Conservation (phyloP, 2,113 vertebrate genomes). For the Pardalotus punctatus region DNA sequence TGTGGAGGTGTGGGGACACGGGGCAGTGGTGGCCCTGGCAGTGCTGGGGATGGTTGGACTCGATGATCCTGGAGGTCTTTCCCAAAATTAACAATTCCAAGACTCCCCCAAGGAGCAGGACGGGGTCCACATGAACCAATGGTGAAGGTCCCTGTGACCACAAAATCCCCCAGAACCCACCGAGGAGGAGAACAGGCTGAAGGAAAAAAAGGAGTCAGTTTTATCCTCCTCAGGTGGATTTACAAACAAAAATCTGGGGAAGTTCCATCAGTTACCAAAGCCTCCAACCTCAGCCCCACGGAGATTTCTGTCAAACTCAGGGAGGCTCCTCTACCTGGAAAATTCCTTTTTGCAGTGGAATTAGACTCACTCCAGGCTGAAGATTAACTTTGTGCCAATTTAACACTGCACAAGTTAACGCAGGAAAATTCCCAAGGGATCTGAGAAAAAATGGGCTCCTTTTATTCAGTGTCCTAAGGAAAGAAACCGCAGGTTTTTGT, state of each 20-base stretch:
- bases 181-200: not conserved
- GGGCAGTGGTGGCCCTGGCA: not conserved
- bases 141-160: not conserved
- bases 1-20: not conserved
- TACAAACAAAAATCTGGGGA: not conserved
- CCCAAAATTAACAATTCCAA: not conserved
- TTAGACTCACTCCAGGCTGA: slow-evolving; percentile 22
- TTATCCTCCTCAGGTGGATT: not conserved
- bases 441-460: not conserved
- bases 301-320: not conserved
- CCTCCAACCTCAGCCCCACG: not conserved
- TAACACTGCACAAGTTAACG: slow-evolving; percentile 44
- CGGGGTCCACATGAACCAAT: not conserved
- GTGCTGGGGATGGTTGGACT: not conserved
- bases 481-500: not conserved
- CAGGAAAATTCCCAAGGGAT: slow-evolving; percentile 55
- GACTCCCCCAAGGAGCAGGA: too few species aligned
- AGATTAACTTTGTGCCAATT: slow-evolving; percentile 49
- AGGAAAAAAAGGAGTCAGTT: not conserved
- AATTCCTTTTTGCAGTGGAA: not conserved
- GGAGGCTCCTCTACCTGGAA: not conserved
- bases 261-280: not conserved
- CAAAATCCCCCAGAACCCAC: not conserved
- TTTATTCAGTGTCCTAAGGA: slow-evolving; percentile 26
- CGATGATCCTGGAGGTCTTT: not conserved